These are phyloP conservation scores for Eumacrocentrus americanus DNA, from an alignment of 2,888 invertebrate species.

Conservation along the genomic window DNA sequence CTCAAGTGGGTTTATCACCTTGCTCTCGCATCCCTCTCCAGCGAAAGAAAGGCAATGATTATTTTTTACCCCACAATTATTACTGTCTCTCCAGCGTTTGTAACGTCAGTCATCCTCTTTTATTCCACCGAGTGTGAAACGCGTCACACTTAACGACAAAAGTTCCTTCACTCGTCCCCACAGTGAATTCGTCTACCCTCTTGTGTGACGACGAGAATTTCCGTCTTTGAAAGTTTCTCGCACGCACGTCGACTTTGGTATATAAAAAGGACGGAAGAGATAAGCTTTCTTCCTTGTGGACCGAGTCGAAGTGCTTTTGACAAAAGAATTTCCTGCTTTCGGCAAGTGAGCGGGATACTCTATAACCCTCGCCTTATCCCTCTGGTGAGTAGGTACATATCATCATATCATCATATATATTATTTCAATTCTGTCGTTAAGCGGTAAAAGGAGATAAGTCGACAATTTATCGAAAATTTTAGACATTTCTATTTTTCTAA, in stretches of 20 bases:
- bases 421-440: too few relatives aligned
- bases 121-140: background rate
- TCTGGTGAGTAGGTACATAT: background rate
- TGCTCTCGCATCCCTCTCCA: background rate
- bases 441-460: too few relatives aligned
- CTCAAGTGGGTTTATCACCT: background rate
- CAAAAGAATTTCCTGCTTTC: slow-evolving; percentile 18
- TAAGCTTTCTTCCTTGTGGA: slow-evolving; percentile 18
- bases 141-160: background rate
- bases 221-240: slow-evolving; percentile 20
- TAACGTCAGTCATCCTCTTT: background rate
- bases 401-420: too few relatives aligned
- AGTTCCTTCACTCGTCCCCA: background rate
- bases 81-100: background rate
- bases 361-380: background rate
- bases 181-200: background rate
- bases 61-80: background rate
- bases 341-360: background rate
- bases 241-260: slow-evolving; percentile 4
- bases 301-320: slow-evolving; percentile 22
- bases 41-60: background rate
- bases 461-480: too few relatives aligned
- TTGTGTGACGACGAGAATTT: slow-evolving; percentile 10
- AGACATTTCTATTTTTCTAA: too few relatives aligned
- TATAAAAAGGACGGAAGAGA: slow-evolving; percentile 3